A percentile compares a stretch with the other conserved stretches of the same genome.
Conservation (phyloP, 2,888 invertebrate species). For the Tiliacea aurago region DNA sequence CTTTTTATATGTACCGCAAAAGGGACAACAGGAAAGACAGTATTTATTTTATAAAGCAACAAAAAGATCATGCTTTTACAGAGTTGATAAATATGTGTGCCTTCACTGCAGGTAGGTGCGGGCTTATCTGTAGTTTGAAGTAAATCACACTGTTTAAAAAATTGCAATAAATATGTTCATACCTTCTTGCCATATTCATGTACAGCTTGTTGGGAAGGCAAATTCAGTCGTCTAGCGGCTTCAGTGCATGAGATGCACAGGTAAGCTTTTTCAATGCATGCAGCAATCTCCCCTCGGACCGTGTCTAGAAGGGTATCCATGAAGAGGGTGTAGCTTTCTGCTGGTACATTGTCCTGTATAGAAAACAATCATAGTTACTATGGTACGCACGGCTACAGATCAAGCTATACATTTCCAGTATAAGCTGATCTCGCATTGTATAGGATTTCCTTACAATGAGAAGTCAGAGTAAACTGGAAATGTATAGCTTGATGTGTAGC, state of each 20-base stretch:
- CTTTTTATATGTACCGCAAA: background rate
- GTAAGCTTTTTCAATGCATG: slow-evolving; percentile 99
- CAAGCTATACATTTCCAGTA: no score
- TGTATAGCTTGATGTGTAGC: no score
- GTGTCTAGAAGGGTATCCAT: slow-evolving; percentile 99
- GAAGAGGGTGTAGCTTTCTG: slow-evolving; percentile 98
- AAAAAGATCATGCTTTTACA: no score
- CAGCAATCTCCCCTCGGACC: slow-evolving; percentile 98
- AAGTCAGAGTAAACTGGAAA: no score
- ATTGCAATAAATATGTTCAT: slow-evolving; percentile 41
- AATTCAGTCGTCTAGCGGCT: slow-evolving; percentile 96
- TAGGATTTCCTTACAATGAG: no score
- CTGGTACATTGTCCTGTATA: slow-evolving; percentile 96
- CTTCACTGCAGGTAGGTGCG: no score
- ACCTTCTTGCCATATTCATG: slow-evolving; percentile 95
- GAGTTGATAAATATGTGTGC: background rate
- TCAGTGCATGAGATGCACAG: slow-evolving; percentile 96
- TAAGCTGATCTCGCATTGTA: no score
- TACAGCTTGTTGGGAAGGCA: slow-evolving; percentile 94
- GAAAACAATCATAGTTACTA: background rate
- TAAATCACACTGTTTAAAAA: background rate
- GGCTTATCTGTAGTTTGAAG: background rate
- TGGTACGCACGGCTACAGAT: no score
- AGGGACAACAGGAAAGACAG: background rate
- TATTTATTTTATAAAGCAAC: background rate